Evolutionary conservation across 2,888 invertebrate genomes (phyloP).

Genomic region (Tipula unca): DNA sequence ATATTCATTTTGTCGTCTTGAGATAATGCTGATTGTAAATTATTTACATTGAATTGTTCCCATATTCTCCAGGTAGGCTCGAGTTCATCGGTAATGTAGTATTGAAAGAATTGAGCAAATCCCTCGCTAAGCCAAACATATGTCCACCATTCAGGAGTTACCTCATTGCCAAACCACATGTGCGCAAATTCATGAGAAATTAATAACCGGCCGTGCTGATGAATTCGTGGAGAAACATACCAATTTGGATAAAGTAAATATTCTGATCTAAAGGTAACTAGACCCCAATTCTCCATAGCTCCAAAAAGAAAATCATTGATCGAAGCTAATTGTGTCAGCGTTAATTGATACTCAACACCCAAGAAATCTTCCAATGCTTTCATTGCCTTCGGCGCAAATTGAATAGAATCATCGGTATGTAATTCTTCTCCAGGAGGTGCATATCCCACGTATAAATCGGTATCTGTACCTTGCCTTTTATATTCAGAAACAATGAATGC

Average conservation of each 20-base stretch:
- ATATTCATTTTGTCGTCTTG: conserved; percentile 33
- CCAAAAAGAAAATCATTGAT: conserved; percentile 49
- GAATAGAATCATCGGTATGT: neutral
- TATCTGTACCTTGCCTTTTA: conserved; percentile 20
- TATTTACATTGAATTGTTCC: conserved; percentile 47
- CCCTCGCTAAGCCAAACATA: conserved; percentile 58
- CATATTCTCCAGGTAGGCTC: conserved; percentile 45
- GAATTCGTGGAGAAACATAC: conserved; percentile 27
- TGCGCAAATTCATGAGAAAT: conserved; percentile 50
- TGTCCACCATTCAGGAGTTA: conserved; percentile 55
- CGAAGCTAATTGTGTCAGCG: conserved; percentile 46
- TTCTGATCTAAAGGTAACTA: conserved; percentile 47
- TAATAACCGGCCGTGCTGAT: conserved; percentile 43
- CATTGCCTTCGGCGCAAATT: conserved; percentile 19
- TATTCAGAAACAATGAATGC: conserved; percentile 55
- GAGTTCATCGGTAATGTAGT: conserved; percentile 47
- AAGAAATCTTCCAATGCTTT: conserved; percentile 17
- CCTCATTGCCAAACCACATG: conserved; percentile 64
- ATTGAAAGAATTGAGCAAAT: conserved; percentile 60
- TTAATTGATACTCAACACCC: conserved; percentile 14
- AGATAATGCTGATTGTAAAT: conserved; percentile 43
- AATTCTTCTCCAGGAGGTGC: neutral
- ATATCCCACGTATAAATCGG: neutral
- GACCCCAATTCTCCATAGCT: conserved; percentile 51
- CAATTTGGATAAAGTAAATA: neutral